These are phyloP conservation scores for Acrobasis suavella DNA, from an alignment of 2,888 invertebrate genomes.

Conservation along the genomic window DNA sequence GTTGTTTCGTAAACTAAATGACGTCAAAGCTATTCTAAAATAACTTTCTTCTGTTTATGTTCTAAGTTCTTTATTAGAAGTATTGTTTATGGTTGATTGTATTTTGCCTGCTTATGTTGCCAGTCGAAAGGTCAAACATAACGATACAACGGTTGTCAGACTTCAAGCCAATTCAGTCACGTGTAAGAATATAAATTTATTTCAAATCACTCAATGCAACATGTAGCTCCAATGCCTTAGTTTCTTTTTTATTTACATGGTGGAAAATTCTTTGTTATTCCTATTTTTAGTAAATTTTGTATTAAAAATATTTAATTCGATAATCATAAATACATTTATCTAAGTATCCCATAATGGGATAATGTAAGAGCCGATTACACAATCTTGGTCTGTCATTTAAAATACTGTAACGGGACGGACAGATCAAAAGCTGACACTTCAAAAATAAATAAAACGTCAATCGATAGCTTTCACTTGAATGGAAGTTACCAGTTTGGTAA, in stretches of 20 bases:
- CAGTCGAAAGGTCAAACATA: constrained; percentile 40
- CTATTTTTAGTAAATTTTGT: neutral
- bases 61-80: neutral
- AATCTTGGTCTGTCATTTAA: constrained; percentile 35
- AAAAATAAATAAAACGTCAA: constrained; percentile 40
- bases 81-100: constrained; percentile 27
- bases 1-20: too few species aligned
- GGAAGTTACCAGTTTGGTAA: constrained; percentile 25
- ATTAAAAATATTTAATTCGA: neutral
- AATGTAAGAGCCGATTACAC: neutral
- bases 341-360: neutral
- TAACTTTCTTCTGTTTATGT: neutral
- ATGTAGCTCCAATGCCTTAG: neutral
- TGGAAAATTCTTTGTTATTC: neutral
- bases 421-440: constrained; percentile 36
- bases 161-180: constrained; percentile 32
- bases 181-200: constrained; percentile 8
- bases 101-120: constrained; percentile 38
- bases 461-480: constrained; percentile 47
- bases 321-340: neutral
- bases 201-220: neutral
- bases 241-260: neutral
- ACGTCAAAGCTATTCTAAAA: neutral
- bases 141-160: constrained; percentile 36
- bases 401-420: constrained; percentile 34